Evolutionary conservation across 1,140 invertebrate species (phyloP).

Genomic region (Tetramorium simillimum): DNA sequence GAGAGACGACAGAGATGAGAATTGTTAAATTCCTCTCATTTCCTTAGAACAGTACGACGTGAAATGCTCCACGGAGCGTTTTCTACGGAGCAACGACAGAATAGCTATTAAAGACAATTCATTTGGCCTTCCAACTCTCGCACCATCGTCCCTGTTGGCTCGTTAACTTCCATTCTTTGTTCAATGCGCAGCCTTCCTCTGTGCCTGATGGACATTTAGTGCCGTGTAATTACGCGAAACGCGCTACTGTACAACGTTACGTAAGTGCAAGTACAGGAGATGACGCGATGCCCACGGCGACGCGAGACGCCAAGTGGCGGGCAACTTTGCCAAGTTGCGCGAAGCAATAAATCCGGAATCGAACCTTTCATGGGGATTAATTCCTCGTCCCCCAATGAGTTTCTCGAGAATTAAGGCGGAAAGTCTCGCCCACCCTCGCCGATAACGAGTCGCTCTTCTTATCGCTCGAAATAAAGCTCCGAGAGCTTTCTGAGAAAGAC

Average conservation of each 20-base stretch:
- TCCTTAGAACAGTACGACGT: background rate
- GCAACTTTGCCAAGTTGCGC: background rate
- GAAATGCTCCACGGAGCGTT: conserved; percentile 14
- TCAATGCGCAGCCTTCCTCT: conserved; percentile 24
- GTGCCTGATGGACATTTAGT: conserved; percentile 19
- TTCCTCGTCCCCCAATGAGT: background rate
- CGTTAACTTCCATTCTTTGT: conserved; percentile 46
- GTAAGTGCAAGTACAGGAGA: background rate
- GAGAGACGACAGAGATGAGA: background rate
- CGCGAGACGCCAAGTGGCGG: background rate
- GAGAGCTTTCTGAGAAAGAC: background rate
- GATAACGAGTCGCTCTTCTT: conserved; percentile 13
- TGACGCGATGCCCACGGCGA: background rate
- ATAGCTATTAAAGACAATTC: conserved; percentile 50
- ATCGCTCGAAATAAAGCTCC: conserved; percentile 1
- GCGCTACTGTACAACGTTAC: background rate
- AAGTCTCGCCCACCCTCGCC: background rate
- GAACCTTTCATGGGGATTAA: conserved; percentile 8
- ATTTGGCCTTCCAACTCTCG: conserved; percentile 27
- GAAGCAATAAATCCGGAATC: background rate
- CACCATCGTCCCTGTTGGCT: background rate
- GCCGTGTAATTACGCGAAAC: conserved; percentile 22
- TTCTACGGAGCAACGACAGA: conserved; percentile 17
- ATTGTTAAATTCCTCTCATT: conserved; percentile 43
- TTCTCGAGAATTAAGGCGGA: background rate